Percentiles rank a stretch among this genome's conserved stretches.
phyloP scores from a whole-genome alignment of 53 echinoderm and acorn worm species.

The Hippasteria phrygiana region DNA sequence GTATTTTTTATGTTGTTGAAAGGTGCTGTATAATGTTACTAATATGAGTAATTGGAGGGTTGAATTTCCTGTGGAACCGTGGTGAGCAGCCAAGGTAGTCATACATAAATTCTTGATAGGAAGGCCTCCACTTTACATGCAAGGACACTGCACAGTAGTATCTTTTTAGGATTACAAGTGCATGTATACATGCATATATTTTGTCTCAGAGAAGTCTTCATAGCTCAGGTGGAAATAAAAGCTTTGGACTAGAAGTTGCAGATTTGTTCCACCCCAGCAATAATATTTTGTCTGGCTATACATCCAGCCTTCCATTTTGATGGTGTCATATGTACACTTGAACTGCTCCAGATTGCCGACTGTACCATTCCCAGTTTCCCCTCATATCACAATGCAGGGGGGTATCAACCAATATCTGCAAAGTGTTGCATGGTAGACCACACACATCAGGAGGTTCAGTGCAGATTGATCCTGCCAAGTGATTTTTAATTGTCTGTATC shows the following conservation, averaged over 20 bases:
- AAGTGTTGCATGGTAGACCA: not conserved
- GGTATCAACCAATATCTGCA: not conserved
- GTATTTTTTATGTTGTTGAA: not conserved
- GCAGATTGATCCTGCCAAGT: too few relatives aligned
- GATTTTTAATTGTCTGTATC: too few relatives aligned
- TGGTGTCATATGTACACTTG: not conserved
- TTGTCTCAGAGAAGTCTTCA: not conserved
- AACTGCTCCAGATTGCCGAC: not conserved
- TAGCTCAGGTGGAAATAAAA: not conserved
- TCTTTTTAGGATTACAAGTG: not conserved
- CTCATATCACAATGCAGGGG: too few relatives aligned
- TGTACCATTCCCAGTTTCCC: not conserved
- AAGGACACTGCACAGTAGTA: too few relatives aligned
- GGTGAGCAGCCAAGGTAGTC: not conserved
- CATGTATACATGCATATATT: not conserved
- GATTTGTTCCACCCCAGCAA: not conserved
- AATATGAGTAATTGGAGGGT: slow-evolving; percentile 2
- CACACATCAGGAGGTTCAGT: slow-evolving; percentile 22
- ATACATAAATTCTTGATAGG: not conserved
- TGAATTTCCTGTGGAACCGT: not conserved
- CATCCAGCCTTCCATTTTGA: not conserved
- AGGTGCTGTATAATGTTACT: slow-evolving; percentile 1
- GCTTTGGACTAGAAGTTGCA: not conserved
- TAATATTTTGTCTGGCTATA: not conserved
- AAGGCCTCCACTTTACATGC: too few relatives aligned